phyloP scores from a whole-genome alignment of 2,888 invertebrate species.

The Stegophylla sp. region DNA sequence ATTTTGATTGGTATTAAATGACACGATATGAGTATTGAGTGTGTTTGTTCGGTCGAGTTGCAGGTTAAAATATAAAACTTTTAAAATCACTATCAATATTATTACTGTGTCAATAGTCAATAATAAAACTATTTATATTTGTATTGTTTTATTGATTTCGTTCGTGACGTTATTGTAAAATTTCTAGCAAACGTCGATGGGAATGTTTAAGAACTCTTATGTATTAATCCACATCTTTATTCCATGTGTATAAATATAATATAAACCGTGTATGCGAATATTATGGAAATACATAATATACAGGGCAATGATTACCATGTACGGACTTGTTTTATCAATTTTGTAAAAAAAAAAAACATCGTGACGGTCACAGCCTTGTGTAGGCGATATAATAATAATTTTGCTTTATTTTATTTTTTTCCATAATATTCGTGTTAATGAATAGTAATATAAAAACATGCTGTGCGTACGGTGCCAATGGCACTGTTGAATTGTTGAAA shows the following conservation, averaged over 20 bases:
- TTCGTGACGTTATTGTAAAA: too few relatives aligned
- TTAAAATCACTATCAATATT: too few relatives aligned
- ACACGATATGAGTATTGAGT: too few relatives aligned
- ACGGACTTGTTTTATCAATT: conserved; percentile 22
- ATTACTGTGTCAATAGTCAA: too few relatives aligned
- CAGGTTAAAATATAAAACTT: too few relatives aligned
- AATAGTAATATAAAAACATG: conserved; percentile 9
- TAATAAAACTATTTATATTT: too few relatives aligned
- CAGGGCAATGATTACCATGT: background rate
- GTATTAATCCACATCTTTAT: background rate
- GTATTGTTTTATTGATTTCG: too few relatives aligned
- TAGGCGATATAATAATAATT: conserved; percentile 25
- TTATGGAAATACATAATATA: background rate
- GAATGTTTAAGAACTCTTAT: background rate
- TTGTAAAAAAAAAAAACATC: conserved; percentile 21
- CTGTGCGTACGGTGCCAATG: background rate
- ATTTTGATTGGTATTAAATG: too few relatives aligned
- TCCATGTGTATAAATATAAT: background rate
- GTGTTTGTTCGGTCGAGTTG: too few relatives aligned
- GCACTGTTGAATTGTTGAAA: background rate
- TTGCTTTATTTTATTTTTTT: background rate
- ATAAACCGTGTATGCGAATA: background rate
- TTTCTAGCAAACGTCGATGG: too few relatives aligned
- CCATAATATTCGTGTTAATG: background rate
- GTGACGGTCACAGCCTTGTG: conserved; percentile 46